phyloP scores from a whole-genome alignment of 2,888 invertebrate genomes.

The Rugalucina vietnamica region DNA sequence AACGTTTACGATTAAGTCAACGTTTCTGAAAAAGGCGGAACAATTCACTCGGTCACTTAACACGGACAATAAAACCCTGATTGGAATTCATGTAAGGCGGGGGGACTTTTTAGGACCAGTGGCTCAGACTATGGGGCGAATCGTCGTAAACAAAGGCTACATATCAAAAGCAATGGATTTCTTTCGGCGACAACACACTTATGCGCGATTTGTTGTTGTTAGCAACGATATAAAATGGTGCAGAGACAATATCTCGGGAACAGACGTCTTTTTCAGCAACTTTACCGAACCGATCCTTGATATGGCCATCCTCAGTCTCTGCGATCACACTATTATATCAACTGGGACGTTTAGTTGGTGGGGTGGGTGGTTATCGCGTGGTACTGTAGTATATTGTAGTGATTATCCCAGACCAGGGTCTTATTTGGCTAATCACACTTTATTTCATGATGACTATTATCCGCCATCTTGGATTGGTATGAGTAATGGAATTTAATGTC shows the following conservation, averaged over 20 bases:
- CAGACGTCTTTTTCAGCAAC: neutral
- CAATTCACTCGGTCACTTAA: neutral
- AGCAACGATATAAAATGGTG: neutral
- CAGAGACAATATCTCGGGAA: neutral
- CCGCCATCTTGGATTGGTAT: neutral
- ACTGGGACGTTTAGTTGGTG: neutral
- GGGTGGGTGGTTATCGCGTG: neutral
- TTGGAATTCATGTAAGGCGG: neutral
- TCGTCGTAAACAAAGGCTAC: neutral
- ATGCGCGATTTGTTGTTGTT: neutral
- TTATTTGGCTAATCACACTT: neutral
- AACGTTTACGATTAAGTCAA: neutral
- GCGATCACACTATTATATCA: neutral
- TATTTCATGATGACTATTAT: neutral
- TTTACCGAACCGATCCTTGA: neutral
- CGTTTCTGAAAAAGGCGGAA: neutral
- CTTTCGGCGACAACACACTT: neutral
- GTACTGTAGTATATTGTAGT: neutral
- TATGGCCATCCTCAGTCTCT: neutral
- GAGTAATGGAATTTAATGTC: too few relatives aligned
- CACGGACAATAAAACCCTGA: neutral
- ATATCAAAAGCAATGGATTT: neutral
- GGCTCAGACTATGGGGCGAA: neutral
- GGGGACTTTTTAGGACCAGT: neutral
- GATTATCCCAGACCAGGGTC: neutral